Percentiles rank a stretch among this genome's conserved stretches.
phyloP scores from a whole-genome alignment of 2,113 vertebrate species.

The Bufo gargarizans region DNA sequence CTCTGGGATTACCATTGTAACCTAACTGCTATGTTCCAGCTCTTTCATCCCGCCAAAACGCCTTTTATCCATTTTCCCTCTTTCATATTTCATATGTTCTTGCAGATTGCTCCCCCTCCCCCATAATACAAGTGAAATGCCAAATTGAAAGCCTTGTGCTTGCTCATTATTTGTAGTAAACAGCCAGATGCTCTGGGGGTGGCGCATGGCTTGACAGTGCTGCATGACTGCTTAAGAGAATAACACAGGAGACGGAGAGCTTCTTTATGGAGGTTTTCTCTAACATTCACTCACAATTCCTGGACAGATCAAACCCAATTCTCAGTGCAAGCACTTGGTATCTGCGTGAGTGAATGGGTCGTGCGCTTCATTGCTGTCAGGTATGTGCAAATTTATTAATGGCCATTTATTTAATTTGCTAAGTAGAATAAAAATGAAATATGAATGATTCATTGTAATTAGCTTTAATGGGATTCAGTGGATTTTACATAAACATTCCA shows the following conservation, averaged over 20 bases:
- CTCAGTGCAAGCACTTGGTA: background rate
- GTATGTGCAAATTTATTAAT: background rate
- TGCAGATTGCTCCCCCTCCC: conserved; percentile 46
- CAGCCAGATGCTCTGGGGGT: conserved; percentile 73
- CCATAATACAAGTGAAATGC: conserved; percentile 46
- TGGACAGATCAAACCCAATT: background rate
- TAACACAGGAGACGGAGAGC: conserved; percentile 62
- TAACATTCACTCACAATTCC: conserved; percentile 8
- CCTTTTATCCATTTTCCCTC: conserved; percentile 16
- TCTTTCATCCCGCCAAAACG: background rate
- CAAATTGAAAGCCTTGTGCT: conserved; percentile 62
- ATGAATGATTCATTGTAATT: background rate
- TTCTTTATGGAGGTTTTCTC: conserved; percentile 1
- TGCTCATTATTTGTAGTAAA: conserved; percentile 66
- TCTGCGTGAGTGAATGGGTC: background rate
- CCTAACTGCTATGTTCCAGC: background rate
- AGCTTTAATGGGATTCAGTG: background rate
- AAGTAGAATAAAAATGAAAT: background rate
- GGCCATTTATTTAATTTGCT: background rate
- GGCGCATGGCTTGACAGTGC: conserved; percentile 60
- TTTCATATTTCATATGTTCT: conserved; percentile 54
- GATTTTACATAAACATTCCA: background rate
- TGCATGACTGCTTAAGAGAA: conserved; percentile 61
- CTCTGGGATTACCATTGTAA: background rate
- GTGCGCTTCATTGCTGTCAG: conserved; percentile 5